Base-by-base conservation (phyloP, 1,140 invertebrate species). In the Vanessa atalanta region DNA sequence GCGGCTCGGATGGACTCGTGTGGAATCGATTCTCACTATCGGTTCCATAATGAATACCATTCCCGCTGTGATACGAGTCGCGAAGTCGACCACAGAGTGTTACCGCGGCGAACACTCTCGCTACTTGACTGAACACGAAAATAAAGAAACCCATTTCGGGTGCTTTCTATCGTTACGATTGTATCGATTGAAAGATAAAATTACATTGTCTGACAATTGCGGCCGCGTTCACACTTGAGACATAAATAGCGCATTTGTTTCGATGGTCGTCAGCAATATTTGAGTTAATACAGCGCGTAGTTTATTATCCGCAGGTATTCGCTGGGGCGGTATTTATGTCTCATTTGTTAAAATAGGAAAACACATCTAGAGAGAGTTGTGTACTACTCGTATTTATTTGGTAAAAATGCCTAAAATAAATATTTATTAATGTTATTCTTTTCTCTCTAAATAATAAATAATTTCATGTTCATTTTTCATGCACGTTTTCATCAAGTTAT, bases 41-140 rank as follows among this genome's bases (percentile, higher is more conserved):
- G 20, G 43, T 68, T 50, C 61, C n/a, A 14, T 20, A 47, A 60
- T 37, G 37, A 31, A 16, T 43, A 23, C 53, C 15, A 47, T 63
- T 63, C 65, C 37, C 60, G 65, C 70, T 50, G 69, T 26, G 68
- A 70, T 66, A 31, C 65, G 70, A 78, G 66, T 23, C 72, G 51
- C 23, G n/a, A 70, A 61, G 50, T 47, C 65, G 72, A 66, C 67
- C 66, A 65, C 61, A 65, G 67, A 63, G 55, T 57, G 50, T 66
- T 53, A 37, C 47, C 74, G 78, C 77, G 75, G 74, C 70, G 72
- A 70, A 76, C 80, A 83, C 77, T 83, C 75, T 77, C 78, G 76
- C 65, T 76, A 76, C 80, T 82, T 79, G 80, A 82, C 80, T 80
- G 82, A 80, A 78, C 79, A 83, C 76, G 79, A 83, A 73, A 76